These are phyloP conservation scores for Drosophila nikananu DNA, from an alignment of 1,140 invertebrate genomes.

Conservation along the genomic window DNA sequence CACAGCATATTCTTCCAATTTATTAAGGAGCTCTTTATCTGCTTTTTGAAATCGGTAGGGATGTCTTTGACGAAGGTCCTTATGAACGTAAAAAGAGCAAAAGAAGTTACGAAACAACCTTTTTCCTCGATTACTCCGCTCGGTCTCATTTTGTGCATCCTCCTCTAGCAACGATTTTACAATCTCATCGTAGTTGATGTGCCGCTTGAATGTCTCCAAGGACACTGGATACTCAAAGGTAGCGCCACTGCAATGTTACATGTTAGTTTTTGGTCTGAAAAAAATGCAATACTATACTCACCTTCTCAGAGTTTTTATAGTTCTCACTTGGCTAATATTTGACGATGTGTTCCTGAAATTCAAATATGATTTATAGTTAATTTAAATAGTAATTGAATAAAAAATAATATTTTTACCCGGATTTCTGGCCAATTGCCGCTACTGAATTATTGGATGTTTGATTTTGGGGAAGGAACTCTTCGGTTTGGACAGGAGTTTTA, in stretches of 20 bases:
- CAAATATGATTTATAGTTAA: neutral
- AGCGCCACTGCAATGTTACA: neutral
- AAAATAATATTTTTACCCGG: neutral
- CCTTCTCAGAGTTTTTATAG: neutral
- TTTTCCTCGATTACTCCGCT: neutral
- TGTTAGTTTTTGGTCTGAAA: neutral
- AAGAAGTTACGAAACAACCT: neutral
- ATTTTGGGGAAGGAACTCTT: too few relatives aligned
- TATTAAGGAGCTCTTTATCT: conserved; percentile 1
- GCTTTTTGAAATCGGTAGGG: neutral
- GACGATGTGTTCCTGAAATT: neutral
- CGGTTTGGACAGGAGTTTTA: too few relatives aligned
- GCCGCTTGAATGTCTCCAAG: neutral
- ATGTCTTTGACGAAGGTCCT: neutral
- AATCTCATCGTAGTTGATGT: conserved; percentile 18
- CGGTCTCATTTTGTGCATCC: neutral
- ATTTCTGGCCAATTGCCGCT: neutral
- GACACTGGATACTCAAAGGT: conserved; percentile 3
- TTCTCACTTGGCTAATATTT: too few relatives aligned
- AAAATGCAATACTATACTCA: neutral
- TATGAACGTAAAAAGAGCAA: conserved; percentile 9
- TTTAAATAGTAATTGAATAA: neutral
- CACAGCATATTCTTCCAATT: conserved; percentile 8
- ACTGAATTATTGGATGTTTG: neutral
- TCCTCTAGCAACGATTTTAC: neutral